phyloP scores from a whole-genome alignment of 2,797 vertebrate species.

The Coregonus sp. region DNA sequence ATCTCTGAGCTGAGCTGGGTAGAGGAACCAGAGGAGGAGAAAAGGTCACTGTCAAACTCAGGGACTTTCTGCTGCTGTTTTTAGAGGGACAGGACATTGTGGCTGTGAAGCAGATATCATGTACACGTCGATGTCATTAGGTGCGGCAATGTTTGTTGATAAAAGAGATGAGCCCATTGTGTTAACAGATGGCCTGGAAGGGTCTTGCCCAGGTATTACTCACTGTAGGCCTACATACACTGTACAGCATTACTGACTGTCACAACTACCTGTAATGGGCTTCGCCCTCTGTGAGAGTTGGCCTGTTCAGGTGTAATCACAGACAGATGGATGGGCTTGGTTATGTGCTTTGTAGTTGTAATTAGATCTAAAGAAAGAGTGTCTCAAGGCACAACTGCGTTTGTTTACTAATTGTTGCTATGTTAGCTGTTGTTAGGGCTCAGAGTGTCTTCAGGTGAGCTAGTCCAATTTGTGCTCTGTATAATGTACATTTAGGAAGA shows the following conservation, averaged over 20 bases:
- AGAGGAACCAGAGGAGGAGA: constrained; percentile 15
- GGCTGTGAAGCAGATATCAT: constrained; percentile 8
- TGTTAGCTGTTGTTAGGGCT: constrained; percentile 18
- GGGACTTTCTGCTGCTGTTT: constrained; percentile 33
- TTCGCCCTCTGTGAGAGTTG: constrained; percentile 9
- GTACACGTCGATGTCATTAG: neutral
- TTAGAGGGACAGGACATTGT: constrained; percentile 30
- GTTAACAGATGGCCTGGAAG: constrained; percentile 48
- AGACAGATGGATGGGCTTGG: neutral
- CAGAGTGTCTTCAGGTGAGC: constrained; percentile 15
- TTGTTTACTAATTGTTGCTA: constrained; percentile 31
- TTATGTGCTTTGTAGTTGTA: constrained; percentile 8
- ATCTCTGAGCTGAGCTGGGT: constrained; percentile 11
- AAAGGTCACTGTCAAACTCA: constrained; percentile 40
- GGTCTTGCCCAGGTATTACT: no score
- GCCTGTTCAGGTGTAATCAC: neutral
- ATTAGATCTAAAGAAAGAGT: constrained; percentile 18
- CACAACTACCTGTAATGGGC: neutral
- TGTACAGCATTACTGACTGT: neutral
- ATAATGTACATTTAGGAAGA: constrained; percentile 35
- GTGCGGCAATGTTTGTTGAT: neutral
- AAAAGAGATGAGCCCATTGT: constrained; percentile 28
- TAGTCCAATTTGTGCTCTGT: no score
- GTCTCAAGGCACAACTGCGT: constrained; percentile 1
- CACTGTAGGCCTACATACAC: neutral